Conservation (phyloP, 1,140 invertebrate genomes). For the Plectus sambesii region DNA sequence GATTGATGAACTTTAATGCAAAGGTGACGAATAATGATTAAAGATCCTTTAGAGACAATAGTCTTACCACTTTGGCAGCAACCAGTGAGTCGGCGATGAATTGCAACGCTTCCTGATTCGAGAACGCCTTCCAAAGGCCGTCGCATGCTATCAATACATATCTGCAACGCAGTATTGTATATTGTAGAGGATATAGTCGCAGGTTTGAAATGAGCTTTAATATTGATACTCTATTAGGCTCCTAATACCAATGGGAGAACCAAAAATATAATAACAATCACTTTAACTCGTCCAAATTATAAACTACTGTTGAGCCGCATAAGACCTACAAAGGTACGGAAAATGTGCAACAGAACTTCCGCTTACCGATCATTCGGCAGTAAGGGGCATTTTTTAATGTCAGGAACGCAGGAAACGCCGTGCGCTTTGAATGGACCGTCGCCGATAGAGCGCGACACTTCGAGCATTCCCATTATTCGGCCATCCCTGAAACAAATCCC, state of each 20-base stretch:
- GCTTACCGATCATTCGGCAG: slow-evolving; percentile 48
- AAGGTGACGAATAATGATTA: too few relatives aligned
- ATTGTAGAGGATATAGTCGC: too few relatives aligned
- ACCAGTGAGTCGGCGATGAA: slow-evolving; percentile 39
- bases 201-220: too few relatives aligned
- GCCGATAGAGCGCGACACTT: slow-evolving; percentile 52
- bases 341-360: not conserved
- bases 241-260: too few relatives aligned
- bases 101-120: slow-evolving; percentile 46
- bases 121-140: slow-evolving; percentile 52
- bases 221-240: too few relatives aligned
- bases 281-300: too few relatives aligned
- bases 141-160: slow-evolving; percentile 52
- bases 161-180: slow-evolving; percentile 34
- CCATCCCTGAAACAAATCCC: slow-evolving; percentile 47
- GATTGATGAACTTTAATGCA: too few relatives aligned
- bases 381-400: slow-evolving; percentile 50
- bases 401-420: slow-evolving; percentile 50
- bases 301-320: too few relatives aligned
- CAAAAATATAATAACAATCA: too few relatives aligned
- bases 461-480: slow-evolving; percentile 50
- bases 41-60: too few relatives aligned
- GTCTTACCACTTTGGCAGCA: slow-evolving; percentile 22
- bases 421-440: slow-evolving; percentile 51
- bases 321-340: too few relatives aligned